Evolutionary conservation across 1,140 invertebrate species (phyloP).

Genomic region (Trichonephila inaurata): DNA sequence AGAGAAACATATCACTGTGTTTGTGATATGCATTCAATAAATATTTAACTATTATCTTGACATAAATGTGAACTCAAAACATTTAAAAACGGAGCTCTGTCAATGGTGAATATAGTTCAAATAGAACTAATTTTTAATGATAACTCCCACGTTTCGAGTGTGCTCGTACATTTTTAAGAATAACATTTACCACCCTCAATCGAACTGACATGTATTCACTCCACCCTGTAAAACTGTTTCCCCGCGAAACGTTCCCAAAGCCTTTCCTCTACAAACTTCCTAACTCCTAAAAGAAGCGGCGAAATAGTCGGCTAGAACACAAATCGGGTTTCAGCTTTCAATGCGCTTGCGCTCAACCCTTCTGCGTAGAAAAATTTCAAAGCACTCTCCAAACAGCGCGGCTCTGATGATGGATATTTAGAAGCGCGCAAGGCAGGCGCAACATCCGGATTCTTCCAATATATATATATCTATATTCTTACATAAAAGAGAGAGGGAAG

Average conservation of each 20-base stretch:
- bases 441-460: slow-evolving; percentile 40
- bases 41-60: too few relatives aligned
- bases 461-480: slow-evolving; percentile 33
- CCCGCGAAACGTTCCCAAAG: background rate
- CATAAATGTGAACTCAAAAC: too few relatives aligned
- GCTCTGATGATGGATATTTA: slow-evolving; percentile 61
- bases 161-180: background rate
- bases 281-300: slow-evolving; percentile 8
- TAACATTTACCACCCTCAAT: background rate
- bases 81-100: too few relatives aligned
- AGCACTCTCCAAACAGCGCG: slow-evolving; percentile 47
- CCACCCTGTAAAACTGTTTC: background rate
- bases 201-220: background rate
- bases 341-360: slow-evolving; percentile 47
- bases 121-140: background rate
- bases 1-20: too few relatives aligned
- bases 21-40: too few relatives aligned
- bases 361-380: slow-evolving; percentile 67
- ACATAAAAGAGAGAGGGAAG: slow-evolving; percentile 32
- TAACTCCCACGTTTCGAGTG: background rate
- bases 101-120: too few relatives aligned
- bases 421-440: slow-evolving; percentile 49
- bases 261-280: background rate
- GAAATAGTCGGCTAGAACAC: background rate
- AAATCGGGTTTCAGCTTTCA: slow-evolving; percentile 27